A percentile compares a stretch with the other conserved stretches of the same genome.
Conservation (phyloP, 2,888 invertebrate species). For the Steromphala cineraria region DNA sequence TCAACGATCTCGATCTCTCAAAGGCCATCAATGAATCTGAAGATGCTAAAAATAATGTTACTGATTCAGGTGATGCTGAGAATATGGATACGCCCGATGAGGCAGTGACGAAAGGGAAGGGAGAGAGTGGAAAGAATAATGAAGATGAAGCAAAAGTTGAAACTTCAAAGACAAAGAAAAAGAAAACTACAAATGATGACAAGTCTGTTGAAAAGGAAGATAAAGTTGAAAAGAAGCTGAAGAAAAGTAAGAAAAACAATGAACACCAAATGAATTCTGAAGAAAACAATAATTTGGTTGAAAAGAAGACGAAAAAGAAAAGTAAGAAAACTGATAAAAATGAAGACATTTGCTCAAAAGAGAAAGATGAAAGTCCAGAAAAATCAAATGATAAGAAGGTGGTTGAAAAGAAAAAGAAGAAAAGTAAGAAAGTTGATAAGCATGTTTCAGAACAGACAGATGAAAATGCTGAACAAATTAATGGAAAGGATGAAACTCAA, state of each 20-base stretch:
- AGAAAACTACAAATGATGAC: neutral
- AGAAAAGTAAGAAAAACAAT: neutral
- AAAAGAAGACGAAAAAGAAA: neutral
- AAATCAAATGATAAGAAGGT: neutral
- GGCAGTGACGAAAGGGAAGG: neutral
- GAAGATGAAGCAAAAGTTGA: too few relatives aligned
- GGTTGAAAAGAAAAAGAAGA: neutral
- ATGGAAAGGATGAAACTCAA: neutral
- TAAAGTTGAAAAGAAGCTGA: neutral
- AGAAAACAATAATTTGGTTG: neutral
- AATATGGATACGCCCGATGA: neutral
- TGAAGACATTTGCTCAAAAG: too few relatives aligned
- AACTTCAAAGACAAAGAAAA: neutral
- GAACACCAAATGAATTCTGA: neutral
- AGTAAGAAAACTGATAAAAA: neutral
- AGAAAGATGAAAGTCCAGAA: neutral
- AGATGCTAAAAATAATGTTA: too few relatives aligned
- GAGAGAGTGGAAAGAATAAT: too few relatives aligned
- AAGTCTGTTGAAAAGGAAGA: neutral
- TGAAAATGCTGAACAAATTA: neutral
- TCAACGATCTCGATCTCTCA: neutral
- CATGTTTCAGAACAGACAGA: neutral
- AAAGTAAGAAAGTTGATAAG: neutral
- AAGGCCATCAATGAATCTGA: neutral
- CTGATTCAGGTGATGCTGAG: too few relatives aligned